Evolutionary conservation across 2,888 invertebrate genomes (phyloP), one percentile per base, ranked within the genome.

Genomic region (Bhutanitis thaidina): DNA sequence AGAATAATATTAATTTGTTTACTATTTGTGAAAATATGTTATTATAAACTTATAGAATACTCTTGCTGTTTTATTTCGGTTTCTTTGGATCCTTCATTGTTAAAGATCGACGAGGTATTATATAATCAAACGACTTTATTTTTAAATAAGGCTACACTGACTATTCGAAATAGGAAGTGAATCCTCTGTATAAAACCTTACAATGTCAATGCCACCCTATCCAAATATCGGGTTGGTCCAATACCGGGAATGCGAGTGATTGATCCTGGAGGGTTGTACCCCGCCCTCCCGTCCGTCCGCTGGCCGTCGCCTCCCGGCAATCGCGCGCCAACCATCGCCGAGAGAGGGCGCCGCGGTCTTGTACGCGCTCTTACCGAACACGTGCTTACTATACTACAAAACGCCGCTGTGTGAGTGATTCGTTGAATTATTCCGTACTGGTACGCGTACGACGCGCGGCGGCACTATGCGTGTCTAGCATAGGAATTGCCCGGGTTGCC

Each of bases 251-350:
- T 53, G 75, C 65, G 67, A 69, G 64, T 74, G 75, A 80, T 79
- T 79, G 77, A 77, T 77, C 75, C 76, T 68, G 61, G 73, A 76
- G 85, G 86, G 84, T 80, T 81, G 80, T 80, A 77, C 80, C 83
- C 80, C 79, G 77, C 77, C 74, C 77, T 64, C 62, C 74, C 74
- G 69, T 64, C 68, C 56, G 53, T 60, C 64, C 34, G 34, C 10
- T 34, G 7, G 34, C 61, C 59, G 57, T 60, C 63, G 61, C 62
- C 61, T 63, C 70, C 70, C 77, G 73, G 74, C 88, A 88, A 77
- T 80, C 80, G 88, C 84, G 85, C 87, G 87, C 84, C 74, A 76
- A 77, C 83, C 81, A 76, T 71, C 65, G 87, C 77, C 84, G 86
- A 77, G 86, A 71, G 83, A 84, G 85, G 88, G 85, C 86, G 86